phyloP scores from a whole-genome alignment of 35 echinoderm and acorn worm genomes.

The Ptychodera flava region DNA sequence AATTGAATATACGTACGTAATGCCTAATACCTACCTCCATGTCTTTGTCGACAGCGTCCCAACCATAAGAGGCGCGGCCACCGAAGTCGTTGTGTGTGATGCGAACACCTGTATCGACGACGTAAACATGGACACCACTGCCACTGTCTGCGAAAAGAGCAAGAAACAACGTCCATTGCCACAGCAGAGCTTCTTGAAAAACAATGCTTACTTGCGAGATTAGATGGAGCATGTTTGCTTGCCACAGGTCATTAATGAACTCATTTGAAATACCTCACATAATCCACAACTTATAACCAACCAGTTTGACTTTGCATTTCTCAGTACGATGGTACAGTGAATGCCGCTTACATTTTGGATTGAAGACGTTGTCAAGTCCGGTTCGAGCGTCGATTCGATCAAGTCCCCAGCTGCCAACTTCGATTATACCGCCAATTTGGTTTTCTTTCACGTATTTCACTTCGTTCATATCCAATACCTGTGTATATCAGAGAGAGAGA shows the following conservation, averaged over 20 bases:
- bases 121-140: constrained; percentile 54
- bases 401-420: neutral
- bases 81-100: constrained; percentile 88
- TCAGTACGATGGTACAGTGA: no score
- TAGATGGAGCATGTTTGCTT: no score
- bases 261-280: no score
- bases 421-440: neutral
- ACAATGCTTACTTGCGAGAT: no score
- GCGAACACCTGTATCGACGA: constrained; percentile 78
- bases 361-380: neutral
- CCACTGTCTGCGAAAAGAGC: constrained; percentile 39
- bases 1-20: no score
- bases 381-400: neutral
- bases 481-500: no score
- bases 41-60: constrained; percentile 65
- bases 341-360: neutral
- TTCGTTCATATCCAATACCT: neutral
- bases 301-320: no score
- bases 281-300: no score
- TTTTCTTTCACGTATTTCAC: neutral
- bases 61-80: constrained; percentile 49
- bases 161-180: neutral
- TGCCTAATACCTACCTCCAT: constrained; percentile 11
- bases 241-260: no score
- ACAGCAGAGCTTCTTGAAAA: no score